Evolutionary conservation across 1,140 invertebrate species (phyloP).

Genomic region (Euschistus heros): DNA sequence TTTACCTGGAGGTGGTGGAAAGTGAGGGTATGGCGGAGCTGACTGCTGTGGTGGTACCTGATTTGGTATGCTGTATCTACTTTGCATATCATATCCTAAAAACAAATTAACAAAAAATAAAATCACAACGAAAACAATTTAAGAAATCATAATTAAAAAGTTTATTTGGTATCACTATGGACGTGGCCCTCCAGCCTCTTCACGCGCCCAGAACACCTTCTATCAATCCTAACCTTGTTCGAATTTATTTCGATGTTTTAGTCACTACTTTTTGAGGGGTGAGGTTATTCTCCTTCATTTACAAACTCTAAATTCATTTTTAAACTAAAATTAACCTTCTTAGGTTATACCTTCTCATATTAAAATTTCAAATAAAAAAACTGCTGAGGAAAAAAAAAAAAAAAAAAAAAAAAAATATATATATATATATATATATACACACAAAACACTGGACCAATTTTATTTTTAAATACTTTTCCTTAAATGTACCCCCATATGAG

Average conservation of each 20-base stretch:
- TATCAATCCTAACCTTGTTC: no score
- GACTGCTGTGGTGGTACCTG: neutral
- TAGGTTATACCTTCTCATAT: neutral
- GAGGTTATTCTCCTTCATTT: no score
- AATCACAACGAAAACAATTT: neutral
- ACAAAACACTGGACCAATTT: neutral
- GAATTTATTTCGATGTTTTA: no score
- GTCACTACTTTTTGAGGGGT: no score
- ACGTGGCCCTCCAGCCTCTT: no score
- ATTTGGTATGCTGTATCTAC: neutral
- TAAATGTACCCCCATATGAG: no score
- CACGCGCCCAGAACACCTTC: no score
- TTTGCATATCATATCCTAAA: slow-evolving; percentile 10
- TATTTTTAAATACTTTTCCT: neutral
- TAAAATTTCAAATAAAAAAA: neutral
- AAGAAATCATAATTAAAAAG: no score
- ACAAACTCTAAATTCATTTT: neutral
- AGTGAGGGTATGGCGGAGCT: neutral
- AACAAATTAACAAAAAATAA: neutral
- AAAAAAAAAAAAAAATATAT: neutral
- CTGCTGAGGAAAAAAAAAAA: neutral
- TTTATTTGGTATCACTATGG: neutral
- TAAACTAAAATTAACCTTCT: neutral
- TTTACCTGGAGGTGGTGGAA: neutral
- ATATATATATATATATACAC: neutral